phyloP scores from a whole-genome alignment of 2,797 vertebrate species.

The Malurus splendens region DNA sequence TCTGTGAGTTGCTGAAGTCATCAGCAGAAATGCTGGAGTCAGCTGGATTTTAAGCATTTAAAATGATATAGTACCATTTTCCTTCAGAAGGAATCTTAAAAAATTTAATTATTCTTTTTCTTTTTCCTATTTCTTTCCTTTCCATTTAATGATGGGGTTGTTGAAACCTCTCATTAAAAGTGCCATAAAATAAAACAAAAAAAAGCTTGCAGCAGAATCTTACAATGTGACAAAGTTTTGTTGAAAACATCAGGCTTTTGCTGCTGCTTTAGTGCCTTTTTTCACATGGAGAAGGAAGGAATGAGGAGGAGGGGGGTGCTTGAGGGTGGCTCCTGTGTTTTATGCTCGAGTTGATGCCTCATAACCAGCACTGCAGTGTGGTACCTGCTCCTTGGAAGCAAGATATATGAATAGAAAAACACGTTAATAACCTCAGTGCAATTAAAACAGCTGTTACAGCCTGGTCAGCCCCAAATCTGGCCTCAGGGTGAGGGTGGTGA shows the following conservation, averaged over 20 bases:
- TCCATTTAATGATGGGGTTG: not conserved
- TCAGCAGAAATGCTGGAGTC: constrained; percentile 54
- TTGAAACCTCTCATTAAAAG: constrained; percentile 50
- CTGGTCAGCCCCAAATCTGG: not conserved
- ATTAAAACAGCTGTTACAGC: not conserved
- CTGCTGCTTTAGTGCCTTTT: not conserved
- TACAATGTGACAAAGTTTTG: not conserved
- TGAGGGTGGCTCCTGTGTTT: not conserved
- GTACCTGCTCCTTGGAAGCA: not conserved
- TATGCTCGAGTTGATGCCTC: not conserved
- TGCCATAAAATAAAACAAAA: constrained; percentile 32
- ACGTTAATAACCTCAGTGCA: not conserved
- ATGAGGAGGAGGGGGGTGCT: not conserved
- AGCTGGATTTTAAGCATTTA: constrained; percentile 44
- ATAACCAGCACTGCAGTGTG: not conserved
- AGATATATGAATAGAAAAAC: not conserved
- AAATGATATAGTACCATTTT: constrained; percentile 43
- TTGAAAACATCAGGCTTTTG: not conserved
- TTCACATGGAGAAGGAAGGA: not conserved
- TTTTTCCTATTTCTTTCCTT: not conserved
- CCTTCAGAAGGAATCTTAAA: constrained; percentile 31
- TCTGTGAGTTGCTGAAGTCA: constrained; percentile 58
- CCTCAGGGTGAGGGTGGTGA: not conserved
- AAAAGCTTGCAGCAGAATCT: not conserved
- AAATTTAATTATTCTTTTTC: constrained; percentile 50